Conservation (phyloP, 1,140 invertebrate genomes). For the Rhagoletis pomonella region DNA sequence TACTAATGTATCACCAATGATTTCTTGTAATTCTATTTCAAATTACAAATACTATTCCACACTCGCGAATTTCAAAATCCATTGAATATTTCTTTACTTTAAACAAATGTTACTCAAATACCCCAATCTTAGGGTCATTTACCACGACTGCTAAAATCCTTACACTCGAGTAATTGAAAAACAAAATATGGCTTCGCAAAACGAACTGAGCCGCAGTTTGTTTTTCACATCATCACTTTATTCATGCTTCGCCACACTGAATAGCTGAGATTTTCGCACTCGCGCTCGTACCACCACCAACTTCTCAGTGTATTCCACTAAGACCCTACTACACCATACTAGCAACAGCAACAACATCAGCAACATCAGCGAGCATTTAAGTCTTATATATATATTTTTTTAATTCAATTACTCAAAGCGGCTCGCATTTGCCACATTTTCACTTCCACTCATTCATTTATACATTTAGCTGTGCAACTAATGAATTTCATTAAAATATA, state of each 20-base stretch:
- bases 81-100: too few species aligned
- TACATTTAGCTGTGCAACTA: background rate
- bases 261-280: conserved; percentile 1
- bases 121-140: too few species aligned
- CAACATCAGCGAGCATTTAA: conserved; percentile 31
- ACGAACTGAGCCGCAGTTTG: background rate
- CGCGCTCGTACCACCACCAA: too few species aligned
- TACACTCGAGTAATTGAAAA: conserved; percentile 3
- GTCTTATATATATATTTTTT: conserved; percentile 45
- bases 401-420: conserved; percentile 48
- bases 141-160: too few species aligned
- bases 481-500: conserved; percentile 41
- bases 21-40: too few species aligned
- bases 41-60: too few species aligned
- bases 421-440: conserved; percentile 16
- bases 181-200: background rate
- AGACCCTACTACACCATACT: background rate
- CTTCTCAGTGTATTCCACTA: background rate
- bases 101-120: too few species aligned
- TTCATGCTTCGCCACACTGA: background rate
- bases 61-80: too few species aligned
- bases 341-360: background rate
- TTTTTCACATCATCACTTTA: background rate
- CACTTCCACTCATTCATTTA: conserved; percentile 2
- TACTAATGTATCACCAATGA: too few species aligned